Evolutionary conservation across 2,888 invertebrate genomes (phyloP), one percentile per base, ranked within the genome.

Genomic region (Zeuzera pyrina): DNA sequence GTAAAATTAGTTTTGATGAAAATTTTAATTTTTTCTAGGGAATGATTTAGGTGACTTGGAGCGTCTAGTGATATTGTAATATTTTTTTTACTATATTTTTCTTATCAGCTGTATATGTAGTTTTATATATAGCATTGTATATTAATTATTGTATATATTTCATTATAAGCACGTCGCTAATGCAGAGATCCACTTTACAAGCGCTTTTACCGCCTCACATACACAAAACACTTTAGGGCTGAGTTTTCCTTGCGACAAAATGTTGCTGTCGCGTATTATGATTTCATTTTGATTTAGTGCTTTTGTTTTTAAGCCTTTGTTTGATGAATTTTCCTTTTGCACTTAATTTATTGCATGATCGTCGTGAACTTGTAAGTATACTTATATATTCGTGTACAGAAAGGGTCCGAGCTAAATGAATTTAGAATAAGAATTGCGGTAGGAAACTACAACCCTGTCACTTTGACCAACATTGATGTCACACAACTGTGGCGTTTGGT

Each of bases 21-120:
- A 45, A 52, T 47, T 42, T 49, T 48, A 41, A 45, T 55, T 58
- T 49, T 51, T 60, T 64, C 63, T 41, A 71, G 63, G 68, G 77
- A 77, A 79, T 79, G 76, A 65, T 51, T 53, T 71, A 74, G 73
- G 74, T 57, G 63, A 66, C 60, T 59, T 71, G 62, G 64, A 66
- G 64, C 58, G 63, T 28, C 36, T 31, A 23, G 24, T 29, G 29
- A 38, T 38, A 31, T 38, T 31, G 33, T 36, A 23, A 38, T 28
- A 25, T 16, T 29, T 29, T 31, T 31, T 30, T 4, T 10, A 27
- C 35, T 29, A 15, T 33, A 32, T 31, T 40, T 43, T 37, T 39
- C 30, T 45, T 41, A 10, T 36, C 37, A 45, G 39, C 42, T 41
- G 34, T 34, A 39, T 57, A 46, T 43, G 33, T 34, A 35, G 35